Percentiles rank a stretch among this genome's conserved stretches.
phyloP scores from a whole-genome alignment of 1,140 invertebrate genomes.

The Drosophila persimilis region DNA sequence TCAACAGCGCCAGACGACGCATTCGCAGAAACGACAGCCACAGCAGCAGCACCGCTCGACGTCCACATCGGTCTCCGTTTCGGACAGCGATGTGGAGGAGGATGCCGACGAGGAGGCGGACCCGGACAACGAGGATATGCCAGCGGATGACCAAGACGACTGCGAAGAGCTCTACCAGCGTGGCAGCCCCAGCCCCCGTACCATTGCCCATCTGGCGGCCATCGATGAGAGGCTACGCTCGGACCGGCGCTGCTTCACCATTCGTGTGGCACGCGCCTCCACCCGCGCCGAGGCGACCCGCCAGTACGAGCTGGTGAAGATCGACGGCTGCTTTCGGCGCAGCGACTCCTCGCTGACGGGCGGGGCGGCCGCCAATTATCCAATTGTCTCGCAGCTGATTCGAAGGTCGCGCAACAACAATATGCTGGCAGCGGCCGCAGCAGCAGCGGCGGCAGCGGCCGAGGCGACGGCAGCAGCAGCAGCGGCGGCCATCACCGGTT shows the following conservation, averaged over 20 bases:
- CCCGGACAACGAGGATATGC: background rate
- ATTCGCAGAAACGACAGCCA: slow-evolving; percentile 42
- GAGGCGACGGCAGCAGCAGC: slow-evolving; percentile 73
- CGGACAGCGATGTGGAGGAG: slow-evolving; percentile 75
- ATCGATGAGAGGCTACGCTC: slow-evolving; percentile 74
- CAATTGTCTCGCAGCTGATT: slow-evolving; percentile 84
- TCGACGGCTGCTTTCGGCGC: slow-evolving; percentile 84
- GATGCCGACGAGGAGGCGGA: slow-evolving; percentile 54
- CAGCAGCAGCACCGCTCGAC: slow-evolving; percentile 47
- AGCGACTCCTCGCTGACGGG: slow-evolving; percentile 84
- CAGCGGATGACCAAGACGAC: slow-evolving; percentile 14
- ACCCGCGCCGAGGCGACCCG: slow-evolving; percentile 87
- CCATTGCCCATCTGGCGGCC: slow-evolving; percentile 75
- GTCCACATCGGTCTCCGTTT: slow-evolving; percentile 66
- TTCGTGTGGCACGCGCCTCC: slow-evolving; percentile 85
- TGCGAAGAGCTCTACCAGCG: slow-evolving; percentile 14
- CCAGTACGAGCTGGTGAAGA: slow-evolving; percentile 86
- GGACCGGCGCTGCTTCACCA: slow-evolving; percentile 83
- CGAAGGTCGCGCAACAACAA: slow-evolving; percentile 82
- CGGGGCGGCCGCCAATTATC: slow-evolving; percentile 71
- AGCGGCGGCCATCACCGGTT: slow-evolving; percentile 60
- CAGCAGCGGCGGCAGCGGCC: slow-evolving; percentile 71
- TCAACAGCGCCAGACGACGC: slow-evolving; percentile 38
- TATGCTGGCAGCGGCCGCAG: slow-evolving; percentile 66
- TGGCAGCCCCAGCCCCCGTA: slow-evolving; percentile 62